A percentile compares a stretch with the other conserved stretches of the same genome.
Conservation (phyloP, 2,113 vertebrate genomes). For the Otis tarda region DNA sequence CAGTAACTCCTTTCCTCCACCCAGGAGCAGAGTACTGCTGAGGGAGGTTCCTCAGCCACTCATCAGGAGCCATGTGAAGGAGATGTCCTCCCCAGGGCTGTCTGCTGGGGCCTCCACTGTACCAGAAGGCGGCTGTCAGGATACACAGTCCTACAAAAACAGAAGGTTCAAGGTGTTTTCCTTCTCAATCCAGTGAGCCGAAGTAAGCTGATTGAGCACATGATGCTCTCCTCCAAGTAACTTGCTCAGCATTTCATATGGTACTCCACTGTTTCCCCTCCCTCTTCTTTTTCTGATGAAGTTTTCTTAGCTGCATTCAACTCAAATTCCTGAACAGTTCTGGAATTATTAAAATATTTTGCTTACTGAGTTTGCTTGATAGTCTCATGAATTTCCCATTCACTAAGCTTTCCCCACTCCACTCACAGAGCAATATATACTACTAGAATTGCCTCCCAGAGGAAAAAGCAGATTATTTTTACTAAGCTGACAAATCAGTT, state of each 20-base stretch:
- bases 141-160: fast-evolving
- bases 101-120: not conserved
- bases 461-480: not conserved
- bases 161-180: not conserved
- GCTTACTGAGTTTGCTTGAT: not conserved
- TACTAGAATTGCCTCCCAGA: not conserved
- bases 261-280: fast-evolving
- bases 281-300: not conserved
- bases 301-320: not conserved
- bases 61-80: not conserved
- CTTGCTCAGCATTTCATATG: not conserved
- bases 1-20: not conserved
- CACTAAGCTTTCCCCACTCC: not conserved
- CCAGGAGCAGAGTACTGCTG: not conserved
- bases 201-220: not conserved
- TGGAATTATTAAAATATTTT: not conserved
- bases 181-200: not conserved
- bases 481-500: not conserved
- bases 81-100: not conserved
- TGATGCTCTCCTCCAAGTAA: not conserved
- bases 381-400: not conserved
- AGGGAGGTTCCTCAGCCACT: not conserved
- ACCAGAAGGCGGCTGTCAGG: not conserved
- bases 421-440: not conserved
- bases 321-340: not conserved